phyloP scores from a whole-genome alignment of 2,113 vertebrate species.

The Motacilla tschutschensis region DNA sequence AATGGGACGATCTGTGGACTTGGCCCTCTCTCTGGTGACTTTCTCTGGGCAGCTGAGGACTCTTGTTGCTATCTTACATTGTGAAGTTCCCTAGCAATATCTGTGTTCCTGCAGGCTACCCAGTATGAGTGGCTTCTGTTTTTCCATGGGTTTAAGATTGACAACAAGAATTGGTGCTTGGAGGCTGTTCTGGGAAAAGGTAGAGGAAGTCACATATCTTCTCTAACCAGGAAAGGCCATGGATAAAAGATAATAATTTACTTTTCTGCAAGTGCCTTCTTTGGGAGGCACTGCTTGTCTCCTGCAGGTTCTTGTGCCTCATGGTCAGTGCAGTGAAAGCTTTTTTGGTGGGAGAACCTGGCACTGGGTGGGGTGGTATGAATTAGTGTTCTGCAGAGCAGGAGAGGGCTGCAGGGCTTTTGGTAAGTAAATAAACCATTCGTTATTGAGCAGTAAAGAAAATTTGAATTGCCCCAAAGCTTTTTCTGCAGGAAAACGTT shows the following conservation, averaged over 20 bases:
- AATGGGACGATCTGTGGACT: neutral
- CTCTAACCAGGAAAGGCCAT: neutral
- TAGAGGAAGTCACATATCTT: neutral
- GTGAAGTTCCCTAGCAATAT: neutral
- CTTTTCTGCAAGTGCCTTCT: neutral
- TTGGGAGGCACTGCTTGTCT: neutral
- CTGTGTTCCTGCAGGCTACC: neutral
- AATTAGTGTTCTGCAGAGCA: neutral
- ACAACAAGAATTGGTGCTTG: neutral
- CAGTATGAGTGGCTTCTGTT: neutral
- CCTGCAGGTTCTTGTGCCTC: neutral
- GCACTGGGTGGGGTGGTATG: no score
- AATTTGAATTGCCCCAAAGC: neutral
- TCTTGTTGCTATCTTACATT: fast-evolving
- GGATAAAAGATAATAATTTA: neutral
- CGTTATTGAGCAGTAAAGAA: neutral
- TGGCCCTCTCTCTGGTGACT: neutral
- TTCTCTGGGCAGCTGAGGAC: neutral
- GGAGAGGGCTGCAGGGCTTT: neutral
- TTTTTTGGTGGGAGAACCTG: neutral
- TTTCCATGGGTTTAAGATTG: neutral
- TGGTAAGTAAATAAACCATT: neutral
- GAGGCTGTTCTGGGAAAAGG: neutral
- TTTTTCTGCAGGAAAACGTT: neutral
- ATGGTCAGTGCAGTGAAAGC: neutral